A percentile compares a stretch with the other conserved stretches of the same genome.
phyloP scores from a whole-genome alignment of 1,140 invertebrate genomes.

The Neodiprion pinetum region DNA sequence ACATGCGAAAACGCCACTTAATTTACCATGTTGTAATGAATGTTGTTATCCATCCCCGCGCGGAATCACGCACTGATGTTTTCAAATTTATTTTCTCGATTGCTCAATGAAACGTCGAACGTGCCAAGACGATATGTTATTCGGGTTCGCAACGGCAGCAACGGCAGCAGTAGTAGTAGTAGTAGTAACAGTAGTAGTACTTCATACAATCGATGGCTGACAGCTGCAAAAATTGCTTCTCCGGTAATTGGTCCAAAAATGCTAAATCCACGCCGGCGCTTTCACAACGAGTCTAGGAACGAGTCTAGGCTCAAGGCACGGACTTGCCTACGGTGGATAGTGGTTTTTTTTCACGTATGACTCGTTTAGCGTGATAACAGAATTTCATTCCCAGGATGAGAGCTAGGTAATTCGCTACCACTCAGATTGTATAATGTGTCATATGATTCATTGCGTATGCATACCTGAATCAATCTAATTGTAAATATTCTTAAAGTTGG shows the following conservation, averaged over 20 bases:
- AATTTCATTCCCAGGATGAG: too few species aligned
- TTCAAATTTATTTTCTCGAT: constrained; percentile 17
- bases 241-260: background rate
- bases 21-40: constrained; percentile 46
- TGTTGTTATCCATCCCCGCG: constrained; percentile 39
- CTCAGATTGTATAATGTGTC: too few species aligned
- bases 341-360: too few species aligned
- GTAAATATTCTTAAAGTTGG: too few species aligned
- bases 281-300: background rate
- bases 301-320: too few species aligned
- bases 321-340: too few species aligned
- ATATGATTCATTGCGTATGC: too few species aligned
- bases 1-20: background rate
- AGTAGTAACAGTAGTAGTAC: constrained; percentile 18
- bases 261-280: background rate
- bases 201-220: constrained; percentile 49
- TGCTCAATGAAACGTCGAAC: background rate
- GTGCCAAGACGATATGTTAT: constrained; percentile 21
- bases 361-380: too few species aligned
- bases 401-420: too few species aligned
- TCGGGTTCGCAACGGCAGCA: background rate
- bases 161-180: constrained; percentile 15
- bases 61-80: constrained; percentile 11
- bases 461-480: too few species aligned
- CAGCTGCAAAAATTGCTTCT: constrained; percentile 39